Evolutionary conservation across 2,797 vertebrate species (phyloP).

Genomic region (Dromococcyx pavoninus): DNA sequence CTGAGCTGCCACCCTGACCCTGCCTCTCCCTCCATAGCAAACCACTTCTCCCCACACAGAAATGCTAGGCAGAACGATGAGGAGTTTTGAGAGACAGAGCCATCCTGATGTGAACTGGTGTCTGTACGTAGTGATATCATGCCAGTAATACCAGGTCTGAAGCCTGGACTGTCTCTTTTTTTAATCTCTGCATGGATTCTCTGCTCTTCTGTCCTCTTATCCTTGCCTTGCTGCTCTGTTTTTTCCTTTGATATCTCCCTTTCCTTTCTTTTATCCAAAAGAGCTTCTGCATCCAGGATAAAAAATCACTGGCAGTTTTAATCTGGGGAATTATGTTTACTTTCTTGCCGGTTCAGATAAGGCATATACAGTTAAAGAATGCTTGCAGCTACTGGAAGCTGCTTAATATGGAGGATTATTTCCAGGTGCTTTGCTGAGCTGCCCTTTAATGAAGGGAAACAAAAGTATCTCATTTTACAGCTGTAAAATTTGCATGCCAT

Average conservation of each 20-base stretch:
- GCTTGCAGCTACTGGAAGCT: neutral
- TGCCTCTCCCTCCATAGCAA: fast-evolving
- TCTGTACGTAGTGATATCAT: neutral
- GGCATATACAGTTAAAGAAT: neutral
- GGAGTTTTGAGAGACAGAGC: neutral
- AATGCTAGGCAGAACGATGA: neutral
- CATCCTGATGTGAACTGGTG: fast-evolving
- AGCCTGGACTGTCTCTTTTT: neutral
- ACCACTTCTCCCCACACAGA: neutral
- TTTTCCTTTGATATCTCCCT: neutral
- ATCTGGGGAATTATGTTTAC: neutral
- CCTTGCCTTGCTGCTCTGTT: neutral
- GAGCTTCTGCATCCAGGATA: neutral
- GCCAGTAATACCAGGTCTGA: neutral
- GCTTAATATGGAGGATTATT: neutral
- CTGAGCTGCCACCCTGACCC: neutral
- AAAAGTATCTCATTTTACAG: neutral
- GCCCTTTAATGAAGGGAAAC: neutral
- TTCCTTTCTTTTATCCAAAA: neutral
- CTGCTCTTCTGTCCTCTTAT: neutral
- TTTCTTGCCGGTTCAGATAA: neutral
- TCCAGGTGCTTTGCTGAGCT: neutral
- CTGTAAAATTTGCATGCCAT: neutral
- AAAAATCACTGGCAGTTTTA: conserved; percentile 1
- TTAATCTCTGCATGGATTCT: neutral